Conservation (phyloP, 2,888 invertebrate species). For the Thecocarcelia acutangulata region DNA sequence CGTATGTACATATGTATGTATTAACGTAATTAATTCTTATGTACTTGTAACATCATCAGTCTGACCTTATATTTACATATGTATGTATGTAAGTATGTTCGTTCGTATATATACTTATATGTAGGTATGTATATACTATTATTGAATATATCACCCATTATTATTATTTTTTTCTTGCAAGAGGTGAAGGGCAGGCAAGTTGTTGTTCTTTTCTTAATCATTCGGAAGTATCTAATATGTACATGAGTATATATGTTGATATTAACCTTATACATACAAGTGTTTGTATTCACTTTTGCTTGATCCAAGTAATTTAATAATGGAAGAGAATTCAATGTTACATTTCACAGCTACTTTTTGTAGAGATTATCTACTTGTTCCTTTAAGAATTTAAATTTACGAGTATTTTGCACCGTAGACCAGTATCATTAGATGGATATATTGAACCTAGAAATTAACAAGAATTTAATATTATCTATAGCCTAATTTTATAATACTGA, state of each 20-base stretch:
- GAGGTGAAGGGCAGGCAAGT: background rate
- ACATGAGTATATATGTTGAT: background rate
- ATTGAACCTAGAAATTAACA: too few relatives aligned
- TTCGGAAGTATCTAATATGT: background rate
- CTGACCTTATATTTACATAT: constrained; percentile 26
- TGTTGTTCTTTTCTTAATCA: constrained; percentile 4
- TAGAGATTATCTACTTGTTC: too few relatives aligned
- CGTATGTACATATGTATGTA: background rate
- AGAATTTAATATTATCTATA: too few relatives aligned
- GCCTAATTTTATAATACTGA: too few relatives aligned
- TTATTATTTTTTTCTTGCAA: background rate
- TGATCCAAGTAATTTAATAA: too few relatives aligned
- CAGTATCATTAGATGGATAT: too few relatives aligned
- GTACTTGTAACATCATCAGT: constrained; percentile 22
- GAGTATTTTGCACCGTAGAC: too few relatives aligned
- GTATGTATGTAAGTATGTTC: background rate
- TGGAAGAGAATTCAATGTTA: too few relatives aligned
- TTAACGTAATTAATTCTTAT: background rate
- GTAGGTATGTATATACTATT: too few relatives aligned
- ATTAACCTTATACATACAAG: background rate
- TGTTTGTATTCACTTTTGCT: background rate
- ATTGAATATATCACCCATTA: background rate
- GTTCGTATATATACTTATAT: too few relatives aligned
- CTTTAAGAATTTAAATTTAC: too few relatives aligned
- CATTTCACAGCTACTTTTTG: too few relatives aligned